These are phyloP conservation scores for Canis aureus DNA, from an alignment of 2,113 vertebrate species.

Conservation along the genomic window DNA sequence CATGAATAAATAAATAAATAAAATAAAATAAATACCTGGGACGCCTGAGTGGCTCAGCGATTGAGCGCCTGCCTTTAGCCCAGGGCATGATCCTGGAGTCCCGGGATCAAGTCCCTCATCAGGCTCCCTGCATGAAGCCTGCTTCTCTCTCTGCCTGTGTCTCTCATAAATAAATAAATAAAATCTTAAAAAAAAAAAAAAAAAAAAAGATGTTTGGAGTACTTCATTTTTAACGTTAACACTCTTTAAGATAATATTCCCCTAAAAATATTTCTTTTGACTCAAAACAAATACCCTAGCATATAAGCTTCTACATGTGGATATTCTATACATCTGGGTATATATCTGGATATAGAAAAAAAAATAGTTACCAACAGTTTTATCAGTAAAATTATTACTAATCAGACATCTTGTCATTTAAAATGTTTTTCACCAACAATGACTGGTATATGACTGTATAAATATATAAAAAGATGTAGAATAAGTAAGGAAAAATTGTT, in stretches of 20 bases:
- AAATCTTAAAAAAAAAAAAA: background rate
- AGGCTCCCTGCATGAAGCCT: background rate
- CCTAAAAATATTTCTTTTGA: background rate
- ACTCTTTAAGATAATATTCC: background rate
- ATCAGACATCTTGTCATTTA: background rate
- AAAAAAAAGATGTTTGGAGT: background rate
- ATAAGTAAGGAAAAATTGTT: background rate
- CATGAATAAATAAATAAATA: too few relatives aligned
- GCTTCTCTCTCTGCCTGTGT: background rate
- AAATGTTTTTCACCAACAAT: constrained; percentile 32
- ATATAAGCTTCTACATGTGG: background rate
- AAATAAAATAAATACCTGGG: background rate
- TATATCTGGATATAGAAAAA: background rate
- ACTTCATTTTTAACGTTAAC: constrained; percentile 10
- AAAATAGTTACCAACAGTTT: background rate
- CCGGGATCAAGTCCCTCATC: background rate
- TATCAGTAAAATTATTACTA: constrained; percentile 27
- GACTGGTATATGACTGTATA: background rate
- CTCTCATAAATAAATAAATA: background rate
- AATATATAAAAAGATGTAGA: background rate
- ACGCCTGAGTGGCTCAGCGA: background rate
- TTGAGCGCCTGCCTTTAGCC: background rate
- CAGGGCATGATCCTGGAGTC: background rate
- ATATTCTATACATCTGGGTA: background rate
- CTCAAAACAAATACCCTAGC: background rate